These are phyloP conservation scores for Mastomys coucha DNA, from an alignment of 2,113 vertebrate genomes.

Conservation along the genomic window DNA sequence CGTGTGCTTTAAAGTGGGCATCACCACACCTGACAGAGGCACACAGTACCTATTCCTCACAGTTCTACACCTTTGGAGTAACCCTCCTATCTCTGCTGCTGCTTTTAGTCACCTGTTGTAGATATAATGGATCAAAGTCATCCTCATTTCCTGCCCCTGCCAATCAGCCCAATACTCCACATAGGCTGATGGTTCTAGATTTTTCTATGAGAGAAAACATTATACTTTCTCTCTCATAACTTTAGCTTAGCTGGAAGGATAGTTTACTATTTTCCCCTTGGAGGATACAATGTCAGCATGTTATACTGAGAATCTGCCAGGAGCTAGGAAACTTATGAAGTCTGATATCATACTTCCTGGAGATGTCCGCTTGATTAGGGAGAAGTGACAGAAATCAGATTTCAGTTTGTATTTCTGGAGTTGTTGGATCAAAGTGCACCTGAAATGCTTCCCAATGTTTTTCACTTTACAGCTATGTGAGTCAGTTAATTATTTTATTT, in stretches of 20 bases:
- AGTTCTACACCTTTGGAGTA: neutral
- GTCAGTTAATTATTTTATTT: slow-evolving; percentile 13
- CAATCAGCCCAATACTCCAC: neutral
- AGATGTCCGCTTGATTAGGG: neutral
- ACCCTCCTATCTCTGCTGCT: neutral
- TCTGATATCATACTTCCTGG: fast-evolving
- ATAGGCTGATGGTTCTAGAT: neutral
- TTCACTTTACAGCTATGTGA: neutral
- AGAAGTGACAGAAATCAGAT: neutral
- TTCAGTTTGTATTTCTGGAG: neutral
- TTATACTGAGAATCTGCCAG: neutral
- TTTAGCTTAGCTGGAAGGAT: neutral
- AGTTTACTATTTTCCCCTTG: neutral
- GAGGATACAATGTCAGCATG: neutral
- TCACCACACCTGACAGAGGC: too few species aligned
- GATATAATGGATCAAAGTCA: neutral
- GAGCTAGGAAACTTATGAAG: neutral
- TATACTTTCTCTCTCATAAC: neutral
- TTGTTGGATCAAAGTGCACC: neutral
- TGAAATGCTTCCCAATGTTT: neutral
- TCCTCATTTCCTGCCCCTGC: neutral
- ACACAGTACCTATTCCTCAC: too few species aligned
- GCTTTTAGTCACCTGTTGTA: neutral
- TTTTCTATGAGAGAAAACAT: neutral
- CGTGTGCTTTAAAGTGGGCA: neutral